Evolutionary conservation across 1,140 invertebrate species (phyloP).

Genomic region (Phenacoccus solenopsis): DNA sequence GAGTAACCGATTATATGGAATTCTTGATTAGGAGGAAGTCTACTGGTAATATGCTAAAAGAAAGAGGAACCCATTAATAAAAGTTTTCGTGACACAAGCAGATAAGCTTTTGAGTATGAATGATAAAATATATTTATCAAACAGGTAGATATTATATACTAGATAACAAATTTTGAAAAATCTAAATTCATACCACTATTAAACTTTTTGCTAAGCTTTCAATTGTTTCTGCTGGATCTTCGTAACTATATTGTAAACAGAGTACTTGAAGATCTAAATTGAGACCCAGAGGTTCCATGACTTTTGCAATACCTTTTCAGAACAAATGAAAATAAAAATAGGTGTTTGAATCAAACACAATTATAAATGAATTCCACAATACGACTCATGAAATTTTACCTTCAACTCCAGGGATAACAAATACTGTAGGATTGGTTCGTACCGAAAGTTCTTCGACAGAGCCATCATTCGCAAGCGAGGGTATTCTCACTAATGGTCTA

Average conservation of each 20-base stretch:
- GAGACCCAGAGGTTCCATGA: conserved; percentile 42
- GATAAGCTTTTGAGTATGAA: background rate
- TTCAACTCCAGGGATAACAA: conserved; percentile 71
- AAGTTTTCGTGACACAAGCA: background rate
- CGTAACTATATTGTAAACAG: conserved; percentile 47
- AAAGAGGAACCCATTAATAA: background rate
- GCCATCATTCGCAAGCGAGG: conserved; percentile 37
- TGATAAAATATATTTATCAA: background rate
- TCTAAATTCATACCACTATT: conserved; percentile 31
- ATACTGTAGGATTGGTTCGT: conserved; percentile 34
- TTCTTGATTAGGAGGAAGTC: conserved; percentile 30
- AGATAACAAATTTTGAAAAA: background rate
- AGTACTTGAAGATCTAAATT: conserved; percentile 47
- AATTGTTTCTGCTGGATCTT: conserved; percentile 27
- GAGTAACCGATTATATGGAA: conserved; percentile 52
- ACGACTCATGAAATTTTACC: conserved; percentile 31
- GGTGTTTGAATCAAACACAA: background rate
- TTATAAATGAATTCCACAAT: too few relatives aligned
- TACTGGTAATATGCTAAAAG: conserved; percentile 31
- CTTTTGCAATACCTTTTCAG: conserved; percentile 39
- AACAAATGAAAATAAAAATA: background rate
- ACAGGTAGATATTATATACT: background rate
- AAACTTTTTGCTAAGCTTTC: conserved; percentile 32
- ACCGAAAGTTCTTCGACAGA: conserved; percentile 23
- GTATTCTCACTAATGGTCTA: conserved; percentile 36